A percentile compares a stretch with the other conserved stretches of the same genome.
phyloP scores from a whole-genome alignment of 2,113 vertebrate genomes.

The Myocastor coypus region DNA sequence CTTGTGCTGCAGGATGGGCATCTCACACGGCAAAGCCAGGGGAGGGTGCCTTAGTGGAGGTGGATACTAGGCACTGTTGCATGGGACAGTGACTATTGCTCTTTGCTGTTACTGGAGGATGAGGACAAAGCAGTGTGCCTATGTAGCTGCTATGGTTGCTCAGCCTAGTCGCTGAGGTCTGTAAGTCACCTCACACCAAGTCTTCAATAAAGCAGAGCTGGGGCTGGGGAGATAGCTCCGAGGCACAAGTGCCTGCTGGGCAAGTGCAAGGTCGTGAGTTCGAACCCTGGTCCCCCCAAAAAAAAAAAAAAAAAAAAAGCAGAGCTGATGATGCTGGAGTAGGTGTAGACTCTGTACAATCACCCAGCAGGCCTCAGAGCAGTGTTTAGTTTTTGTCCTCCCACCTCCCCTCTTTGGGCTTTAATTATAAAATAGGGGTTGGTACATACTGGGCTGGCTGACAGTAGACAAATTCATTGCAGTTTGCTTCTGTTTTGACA shows the following conservation, averaged over 20 bases:
- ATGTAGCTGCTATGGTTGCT: not conserved
- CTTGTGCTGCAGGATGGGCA: not conserved
- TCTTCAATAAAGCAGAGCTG: not conserved
- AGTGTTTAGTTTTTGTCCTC: not conserved
- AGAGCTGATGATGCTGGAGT: not conserved
- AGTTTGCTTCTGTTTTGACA: not conserved
- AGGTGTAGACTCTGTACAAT: not conserved
- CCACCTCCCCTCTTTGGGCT: not conserved
- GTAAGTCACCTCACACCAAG: not conserved
- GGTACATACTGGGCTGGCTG: slow-evolving; percentile 92
- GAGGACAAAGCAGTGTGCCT: accelerated
- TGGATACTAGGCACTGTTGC: not conserved
- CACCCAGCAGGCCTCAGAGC: not conserved
- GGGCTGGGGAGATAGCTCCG: no score
- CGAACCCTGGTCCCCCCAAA: no score
- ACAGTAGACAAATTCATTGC: slow-evolving; percentile 91
- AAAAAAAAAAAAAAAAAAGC: no score
- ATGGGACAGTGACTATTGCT: not conserved
- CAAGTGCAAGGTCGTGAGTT: no score
- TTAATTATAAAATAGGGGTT: slow-evolving; percentile 84
- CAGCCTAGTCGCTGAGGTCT: not conserved
- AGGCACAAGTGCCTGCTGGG: no score
- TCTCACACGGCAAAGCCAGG: not conserved
- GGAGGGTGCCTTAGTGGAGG: not conserved
- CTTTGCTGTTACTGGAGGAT: no score